Evolutionary conservation across 2,113 vertebrate species (phyloP).

Genomic region (Hydropotes inermis): DNA sequence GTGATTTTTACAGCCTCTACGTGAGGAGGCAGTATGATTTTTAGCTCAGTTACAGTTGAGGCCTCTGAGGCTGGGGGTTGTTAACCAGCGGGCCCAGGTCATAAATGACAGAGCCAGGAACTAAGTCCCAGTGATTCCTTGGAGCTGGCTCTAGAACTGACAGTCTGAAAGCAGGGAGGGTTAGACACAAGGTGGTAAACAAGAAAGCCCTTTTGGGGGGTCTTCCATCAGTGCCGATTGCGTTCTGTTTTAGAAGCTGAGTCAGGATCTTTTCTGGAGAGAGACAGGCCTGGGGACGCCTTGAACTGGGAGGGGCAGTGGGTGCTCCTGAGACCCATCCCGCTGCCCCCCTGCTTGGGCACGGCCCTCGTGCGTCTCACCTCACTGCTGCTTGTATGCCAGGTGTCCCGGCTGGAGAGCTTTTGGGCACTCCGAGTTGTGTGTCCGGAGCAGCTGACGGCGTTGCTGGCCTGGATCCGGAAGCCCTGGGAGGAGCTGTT

Average conservation of each 20-base stretch:
- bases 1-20: neutral
- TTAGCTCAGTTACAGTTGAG: neutral
- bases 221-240: neutral
- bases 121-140: neutral
- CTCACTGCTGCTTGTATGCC: neutral
- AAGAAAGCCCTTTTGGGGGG: neutral
- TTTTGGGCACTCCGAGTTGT: constrained; percentile 86
- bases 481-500: constrained; percentile 91
- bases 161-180: neutral
- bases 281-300: neutral
- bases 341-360: neutral
- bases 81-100: neutral
- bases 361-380: neutral
- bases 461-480: constrained; percentile 87
- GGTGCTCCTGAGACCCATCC: neutral
- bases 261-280: neutral
- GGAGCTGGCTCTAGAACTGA: neutral
- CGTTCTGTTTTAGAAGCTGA: neutral
- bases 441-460: constrained; percentile 81
- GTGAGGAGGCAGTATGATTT: neutral
- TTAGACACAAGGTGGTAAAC: neutral
- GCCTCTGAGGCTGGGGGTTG: neutral
- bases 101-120: neutral
- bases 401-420: constrained; percentile 85
- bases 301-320: neutral